Evolutionary conservation across 1,140 invertebrate genomes (phyloP), one percentile per base, ranked within the genome.

Genomic region (Hypsibius dujardini): DNA sequence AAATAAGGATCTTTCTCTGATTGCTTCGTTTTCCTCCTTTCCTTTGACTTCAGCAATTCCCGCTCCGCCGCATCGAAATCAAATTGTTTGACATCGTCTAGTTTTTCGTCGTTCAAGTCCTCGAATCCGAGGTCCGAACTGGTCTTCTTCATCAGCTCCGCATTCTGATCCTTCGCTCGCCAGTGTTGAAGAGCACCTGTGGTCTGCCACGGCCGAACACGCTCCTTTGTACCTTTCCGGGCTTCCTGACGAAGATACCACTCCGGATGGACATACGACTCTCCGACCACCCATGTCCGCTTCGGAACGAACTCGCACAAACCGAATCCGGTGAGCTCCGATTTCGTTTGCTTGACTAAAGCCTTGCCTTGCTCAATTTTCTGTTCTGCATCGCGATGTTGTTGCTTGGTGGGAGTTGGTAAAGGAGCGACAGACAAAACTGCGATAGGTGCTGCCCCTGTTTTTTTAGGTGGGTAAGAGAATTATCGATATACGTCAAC

Each of bases 191-290:
- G 7, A n/a, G n/a, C 7, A n/a, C 50, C 50, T n/a, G 50, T 7
- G 7, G 50, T n/a, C n/a, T 56, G 50, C 50, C 50, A 56, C n/a
- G 50, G 50, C 7, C 50, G 50, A n/a, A n/a, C n/a, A 7, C 50
- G 50, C 7, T n/a, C n/a, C n/a, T 56, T 56, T n/a, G 7, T 56
- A 56, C 7, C 50, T 56, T 56, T n/a, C n/a, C n/a, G n/a, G n/a
- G n/a, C 50, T 56, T 56, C 50, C n/a, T n/a, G 7, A 7, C n/a
- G 7, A 7, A 56, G 50, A 56, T 56, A 56, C 50, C 50, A 56
- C 50, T 56, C n/a, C 50, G 50, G n/a, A 56, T 56, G 50, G 50
- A 56, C 50, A n/a, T 56, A 56, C 7, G 50, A 56, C n/a, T 56
- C 50, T 7, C n/a, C 50, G 7, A 56, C n/a, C 50, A 56, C 50